Percentiles rank a stretch among this genome's conserved stretches.
Conservation (phyloP, 2,113 vertebrate genomes). For the Xiphias gladius region DNA sequence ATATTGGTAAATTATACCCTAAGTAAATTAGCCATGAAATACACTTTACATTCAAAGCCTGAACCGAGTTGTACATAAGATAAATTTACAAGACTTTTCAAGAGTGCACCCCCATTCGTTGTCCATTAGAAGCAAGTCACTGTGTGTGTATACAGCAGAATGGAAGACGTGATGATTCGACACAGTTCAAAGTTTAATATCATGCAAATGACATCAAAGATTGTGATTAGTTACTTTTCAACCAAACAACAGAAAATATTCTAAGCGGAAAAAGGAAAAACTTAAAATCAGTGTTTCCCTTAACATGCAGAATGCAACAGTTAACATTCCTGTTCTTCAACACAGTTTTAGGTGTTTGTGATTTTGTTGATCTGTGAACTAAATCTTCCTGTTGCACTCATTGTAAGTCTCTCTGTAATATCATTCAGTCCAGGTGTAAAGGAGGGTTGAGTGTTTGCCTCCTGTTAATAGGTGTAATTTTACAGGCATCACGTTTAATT, state of each 20-base stretch:
- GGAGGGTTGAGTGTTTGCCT: background rate
- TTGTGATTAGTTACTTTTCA: background rate
- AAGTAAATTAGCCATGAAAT: too few species aligned
- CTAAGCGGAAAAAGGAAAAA: background rate
- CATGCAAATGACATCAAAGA: background rate
- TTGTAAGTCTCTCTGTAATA: too few species aligned
- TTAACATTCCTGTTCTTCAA: background rate
- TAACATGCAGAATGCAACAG: background rate
- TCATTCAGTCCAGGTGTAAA: constrained; percentile 43
- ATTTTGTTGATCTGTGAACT: background rate
- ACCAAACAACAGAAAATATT: background rate
- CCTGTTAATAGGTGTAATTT: constrained; percentile 28
- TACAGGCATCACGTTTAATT: too few species aligned
- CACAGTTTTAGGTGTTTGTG: background rate
- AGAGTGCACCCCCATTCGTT: background rate
- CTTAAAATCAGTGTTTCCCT: too few species aligned
- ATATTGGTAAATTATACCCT: too few species aligned
- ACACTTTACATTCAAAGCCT: too few species aligned
- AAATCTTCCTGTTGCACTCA: too few species aligned
- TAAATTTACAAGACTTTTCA: too few species aligned
- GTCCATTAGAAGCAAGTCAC: background rate
- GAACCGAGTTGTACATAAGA: too few species aligned
- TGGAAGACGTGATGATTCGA: background rate
- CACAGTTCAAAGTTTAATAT: background rate
- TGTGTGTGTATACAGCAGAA: background rate